Evolutionary conservation across 2,113 vertebrate species (phyloP).

Genomic region (Isichthys henryi): DNA sequence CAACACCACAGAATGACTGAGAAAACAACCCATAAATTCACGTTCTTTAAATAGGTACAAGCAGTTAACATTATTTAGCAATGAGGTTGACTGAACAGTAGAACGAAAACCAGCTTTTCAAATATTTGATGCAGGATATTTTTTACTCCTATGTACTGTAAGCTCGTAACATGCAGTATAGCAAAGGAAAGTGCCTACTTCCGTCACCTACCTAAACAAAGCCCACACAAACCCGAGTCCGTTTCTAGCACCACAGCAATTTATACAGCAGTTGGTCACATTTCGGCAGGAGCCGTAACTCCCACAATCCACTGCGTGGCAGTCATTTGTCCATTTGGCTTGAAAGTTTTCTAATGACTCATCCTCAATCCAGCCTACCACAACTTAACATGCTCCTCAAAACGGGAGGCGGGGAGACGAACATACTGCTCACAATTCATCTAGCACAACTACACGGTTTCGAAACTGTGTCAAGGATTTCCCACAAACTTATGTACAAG

Average conservation of each 20-base stretch:
- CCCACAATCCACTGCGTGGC: conserved; percentile 1
- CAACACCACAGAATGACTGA: conserved; percentile 2
- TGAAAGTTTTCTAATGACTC: neutral
- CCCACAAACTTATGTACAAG: conserved; percentile 12
- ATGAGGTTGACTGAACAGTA: conserved; percentile 38
- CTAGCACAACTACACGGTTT: conserved; percentile 2
- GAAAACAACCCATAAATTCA: conserved; percentile 23
- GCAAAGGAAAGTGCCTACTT: neutral
- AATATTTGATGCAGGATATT: conserved; percentile 15
- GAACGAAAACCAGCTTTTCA: conserved; percentile 30
- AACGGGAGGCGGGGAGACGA: conserved; percentile 28
- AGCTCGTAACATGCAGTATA: conserved; percentile 4
- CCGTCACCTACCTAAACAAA: neutral
- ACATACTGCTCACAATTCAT: neutral
- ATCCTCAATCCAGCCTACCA: neutral
- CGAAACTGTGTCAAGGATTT: neutral
- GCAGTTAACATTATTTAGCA: conserved; percentile 57
- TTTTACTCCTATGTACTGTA: conserved; percentile 32
- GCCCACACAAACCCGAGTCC: conserved; percentile 3
- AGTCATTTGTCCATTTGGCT: conserved; percentile 13
- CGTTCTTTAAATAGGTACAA: conserved; percentile 51
- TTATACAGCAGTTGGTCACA: conserved; percentile 19
- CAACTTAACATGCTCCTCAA: conserved; percentile 32
- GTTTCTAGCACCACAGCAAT: conserved; percentile 12
- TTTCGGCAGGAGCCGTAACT: neutral